Base-by-base conservation (phyloP, 2,888 invertebrate genomes). In the Andrena flavipes region DNA sequence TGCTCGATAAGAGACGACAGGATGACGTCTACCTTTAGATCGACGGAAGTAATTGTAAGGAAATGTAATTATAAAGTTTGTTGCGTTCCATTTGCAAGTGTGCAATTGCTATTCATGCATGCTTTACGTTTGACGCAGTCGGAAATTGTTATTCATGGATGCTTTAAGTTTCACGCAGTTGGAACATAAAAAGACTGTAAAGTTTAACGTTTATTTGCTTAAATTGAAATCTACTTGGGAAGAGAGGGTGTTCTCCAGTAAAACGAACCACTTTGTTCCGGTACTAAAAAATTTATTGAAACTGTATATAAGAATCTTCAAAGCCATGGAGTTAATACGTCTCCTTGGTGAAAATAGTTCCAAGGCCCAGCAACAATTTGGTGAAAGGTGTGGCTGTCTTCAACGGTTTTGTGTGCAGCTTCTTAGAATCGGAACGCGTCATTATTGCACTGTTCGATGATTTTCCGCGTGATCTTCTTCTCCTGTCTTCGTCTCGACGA, bases 361-460 rank as follows among this genome's bases (percentile, higher is more conserved):
- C 72, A 0, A 88, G 76, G 7, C 77, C 72, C 20, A 90, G 65
- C 10, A 88, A n/a, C 2, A 89, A 88, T 84, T 75, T 86, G 3
- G 85, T 81, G 3, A 90, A 86, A 4, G 86, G 80, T 33, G 84
- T 85, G 10, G 69, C 13, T 68, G 29, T 69, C 6, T n/a, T 82
- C 33, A 76, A 48, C n/a, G 65, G 26, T 13, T 73, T 62, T 1
- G 30, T 8, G 5, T 51, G 35, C 23, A 78, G 23, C 3, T 78
- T 70, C 8, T 68, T 76, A 6, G 48, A 13, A 7, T 67, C 35
- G 20, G n/a, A 69, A 23, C 48, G 72, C 6, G 69, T 35, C 2
- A 16, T 35, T 29, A 23, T 62, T 7, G 16, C 7, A 8, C 3
- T 51, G 4, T 33, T n/a, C 1, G 10, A 6, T 5, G 35, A 60